A percentile compares a stretch with the other conserved stretches of the same genome.
Conservation (phyloP, 1,140 invertebrate genomes). For the Drosophila bipectinata region DNA sequence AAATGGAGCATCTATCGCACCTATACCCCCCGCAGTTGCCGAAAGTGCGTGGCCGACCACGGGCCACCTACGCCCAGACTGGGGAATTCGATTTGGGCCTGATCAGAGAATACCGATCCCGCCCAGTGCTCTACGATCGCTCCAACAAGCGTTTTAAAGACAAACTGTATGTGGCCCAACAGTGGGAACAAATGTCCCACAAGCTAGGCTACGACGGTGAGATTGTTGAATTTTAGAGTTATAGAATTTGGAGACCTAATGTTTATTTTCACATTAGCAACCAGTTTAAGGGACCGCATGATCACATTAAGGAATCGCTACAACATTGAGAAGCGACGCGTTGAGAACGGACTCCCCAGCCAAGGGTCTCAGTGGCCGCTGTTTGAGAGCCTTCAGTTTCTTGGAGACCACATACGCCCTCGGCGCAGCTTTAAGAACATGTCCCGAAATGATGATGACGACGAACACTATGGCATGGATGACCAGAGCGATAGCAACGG, state of each 20-base stretch:
- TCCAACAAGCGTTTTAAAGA: conserved; percentile 73
- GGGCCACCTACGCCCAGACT: conserved; percentile 69
- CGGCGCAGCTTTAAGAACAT: conserved; percentile 75
- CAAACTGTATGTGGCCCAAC: conserved; percentile 62
- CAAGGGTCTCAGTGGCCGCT: conserved; percentile 77
- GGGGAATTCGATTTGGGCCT: conserved; percentile 81
- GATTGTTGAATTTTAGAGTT: not conserved
- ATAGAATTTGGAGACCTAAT: not conserved
- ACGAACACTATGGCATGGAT: conserved; percentile 57
- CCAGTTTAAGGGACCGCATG: conserved; percentile 78
- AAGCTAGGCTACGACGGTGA: conserved; percentile 82
- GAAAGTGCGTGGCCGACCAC: conserved; percentile 71
- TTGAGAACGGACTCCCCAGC: conserved; percentile 54
- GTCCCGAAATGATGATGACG: conserved; percentile 40
- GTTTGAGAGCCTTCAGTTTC: conserved; percentile 75
- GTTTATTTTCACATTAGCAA: conserved; percentile 41
- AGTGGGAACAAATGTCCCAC: conserved; percentile 79
- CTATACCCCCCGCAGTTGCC: conserved; percentile 37
- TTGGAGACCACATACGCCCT: conserved; percentile 77
- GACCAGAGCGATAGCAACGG: conserved; percentile 63
- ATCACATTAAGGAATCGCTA: conserved; percentile 81
- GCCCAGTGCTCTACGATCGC: conserved; percentile 78
- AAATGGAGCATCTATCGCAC: conserved; percentile 29
- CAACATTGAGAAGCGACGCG: conserved; percentile 80
- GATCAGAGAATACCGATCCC: conserved; percentile 74